Conservation (phyloP, 2,113 vertebrate species). For the Aepyceros melampus region DNA sequence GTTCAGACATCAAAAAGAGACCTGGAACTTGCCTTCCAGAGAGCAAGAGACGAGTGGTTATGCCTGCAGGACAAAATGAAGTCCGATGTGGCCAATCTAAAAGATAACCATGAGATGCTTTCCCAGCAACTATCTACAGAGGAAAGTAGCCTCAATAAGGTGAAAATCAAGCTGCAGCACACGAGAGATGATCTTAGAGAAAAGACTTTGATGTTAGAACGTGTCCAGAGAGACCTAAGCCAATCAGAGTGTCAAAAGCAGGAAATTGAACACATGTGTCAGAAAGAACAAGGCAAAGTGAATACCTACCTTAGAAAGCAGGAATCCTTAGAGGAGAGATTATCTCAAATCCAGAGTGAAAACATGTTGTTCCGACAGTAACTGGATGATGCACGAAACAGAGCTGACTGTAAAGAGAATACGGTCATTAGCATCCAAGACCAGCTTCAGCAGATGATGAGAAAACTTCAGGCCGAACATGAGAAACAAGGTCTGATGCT, state of each 20-base stretch:
- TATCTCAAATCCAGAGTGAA: constrained; percentile 92
- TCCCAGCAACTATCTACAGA: constrained; percentile 88
- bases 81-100: constrained; percentile 81
- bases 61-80: constrained; percentile 84
- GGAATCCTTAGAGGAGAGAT: constrained; percentile 52
- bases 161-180: constrained; percentile 91
- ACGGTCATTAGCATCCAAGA: constrained; percentile 88
- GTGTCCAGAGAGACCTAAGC: constrained; percentile 84
- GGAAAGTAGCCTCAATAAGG: constrained; percentile 83
- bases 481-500: constrained; percentile 87
- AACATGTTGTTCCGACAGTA: constrained; percentile 89
- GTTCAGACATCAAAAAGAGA: constrained; percentile 83
- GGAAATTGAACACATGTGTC: constrained; percentile 82
- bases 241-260: constrained; percentile 80
- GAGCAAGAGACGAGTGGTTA: constrained; percentile 88
- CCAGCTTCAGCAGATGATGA: constrained; percentile 88
- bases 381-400: constrained; percentile 90
- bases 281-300: constrained; percentile 83
- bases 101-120: constrained; percentile 81
- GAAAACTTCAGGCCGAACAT: constrained; percentile 85
- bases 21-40: constrained; percentile 83
- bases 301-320: constrained; percentile 82
- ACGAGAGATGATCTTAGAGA: constrained; percentile 85
- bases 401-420: constrained; percentile 87
- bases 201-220: constrained; percentile 86